phyloP scores from a whole-genome alignment of 2,113 vertebrate genomes.

The Rhabdomys dilectus region DNA sequence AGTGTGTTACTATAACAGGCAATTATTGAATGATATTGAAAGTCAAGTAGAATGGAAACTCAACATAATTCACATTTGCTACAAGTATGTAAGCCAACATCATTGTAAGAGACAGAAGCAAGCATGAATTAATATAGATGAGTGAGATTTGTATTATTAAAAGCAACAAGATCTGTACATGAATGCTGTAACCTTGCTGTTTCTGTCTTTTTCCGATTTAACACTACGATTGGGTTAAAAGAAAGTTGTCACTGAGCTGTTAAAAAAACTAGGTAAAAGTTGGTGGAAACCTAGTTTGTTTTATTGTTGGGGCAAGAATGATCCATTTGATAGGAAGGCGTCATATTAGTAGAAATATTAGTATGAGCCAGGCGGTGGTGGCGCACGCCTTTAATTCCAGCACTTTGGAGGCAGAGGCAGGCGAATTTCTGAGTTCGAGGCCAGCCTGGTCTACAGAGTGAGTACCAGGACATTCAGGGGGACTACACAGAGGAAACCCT shows the following conservation, averaged over 20 bases:
- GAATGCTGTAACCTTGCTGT: not conserved
- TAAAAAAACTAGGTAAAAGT: not conserved
- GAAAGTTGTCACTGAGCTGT: not conserved
- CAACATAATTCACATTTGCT: not conserved
- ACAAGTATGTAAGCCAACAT: not conserved
- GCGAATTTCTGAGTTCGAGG: too few species aligned
- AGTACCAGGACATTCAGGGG: too few species aligned
- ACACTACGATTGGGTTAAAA: not conserved
- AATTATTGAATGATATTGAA: not conserved
- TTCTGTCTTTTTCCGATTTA: not conserved
- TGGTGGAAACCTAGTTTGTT: not conserved
- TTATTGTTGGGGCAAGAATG: not conserved
- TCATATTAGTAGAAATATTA: not conserved
- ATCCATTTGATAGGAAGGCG: not conserved
- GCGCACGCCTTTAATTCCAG: too few species aligned
- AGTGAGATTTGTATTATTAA: not conserved
- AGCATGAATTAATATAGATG: not conserved
- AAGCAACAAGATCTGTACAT: not conserved
- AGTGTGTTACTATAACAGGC: not conserved
- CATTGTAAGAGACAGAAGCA: not conserved
- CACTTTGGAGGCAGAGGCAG: too few species aligned
- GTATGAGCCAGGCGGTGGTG: too few species aligned
- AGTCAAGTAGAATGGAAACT: not conserved
- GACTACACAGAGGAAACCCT: too few species aligned
- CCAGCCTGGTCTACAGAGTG: too few species aligned